Evolutionary conservation across 2,888 invertebrate species (phyloP).

Genomic region (Heterodera filipjevi): DNA sequence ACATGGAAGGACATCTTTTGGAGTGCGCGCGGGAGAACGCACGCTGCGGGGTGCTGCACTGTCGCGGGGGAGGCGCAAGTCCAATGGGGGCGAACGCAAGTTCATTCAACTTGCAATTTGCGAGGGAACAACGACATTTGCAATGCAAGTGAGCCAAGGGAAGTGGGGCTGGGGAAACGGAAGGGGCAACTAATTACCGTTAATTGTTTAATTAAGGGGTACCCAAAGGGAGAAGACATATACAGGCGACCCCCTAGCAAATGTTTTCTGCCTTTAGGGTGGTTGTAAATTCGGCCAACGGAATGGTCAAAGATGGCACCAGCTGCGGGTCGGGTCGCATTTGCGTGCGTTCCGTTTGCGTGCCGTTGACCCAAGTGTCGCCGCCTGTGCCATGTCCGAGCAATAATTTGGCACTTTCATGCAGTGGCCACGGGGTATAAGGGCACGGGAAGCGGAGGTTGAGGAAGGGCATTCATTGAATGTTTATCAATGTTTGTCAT

Average conservation of each 20-base stretch:
- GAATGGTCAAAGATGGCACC: slow-evolving; percentile 51
- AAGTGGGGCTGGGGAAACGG: not conserved
- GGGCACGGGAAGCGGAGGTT: too few relatives aligned
- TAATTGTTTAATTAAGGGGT: too few relatives aligned
- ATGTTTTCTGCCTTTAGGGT: slow-evolving; percentile 38
- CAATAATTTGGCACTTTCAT: slow-evolving; percentile 84
- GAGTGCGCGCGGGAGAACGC: slow-evolving; percentile 72
- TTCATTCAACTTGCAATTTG: slow-evolving; percentile 85
- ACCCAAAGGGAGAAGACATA: too few relatives aligned
- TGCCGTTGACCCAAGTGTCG: slow-evolving; percentile 64
- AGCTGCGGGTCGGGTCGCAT: slow-evolving; percentile 74
- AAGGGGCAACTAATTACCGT: not conserved
- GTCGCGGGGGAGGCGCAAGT: slow-evolving; percentile 80
- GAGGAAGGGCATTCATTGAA: too few relatives aligned
- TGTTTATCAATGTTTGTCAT: too few relatives aligned
- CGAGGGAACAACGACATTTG: slow-evolving; percentile 83
- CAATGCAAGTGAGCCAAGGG: slow-evolving; percentile 46
- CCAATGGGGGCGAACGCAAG: slow-evolving; percentile 78
- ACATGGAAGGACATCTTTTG: slow-evolving; percentile 42
- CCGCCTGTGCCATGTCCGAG: slow-evolving; percentile 75
- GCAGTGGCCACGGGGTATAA: slow-evolving; percentile 85
- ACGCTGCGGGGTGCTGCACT: slow-evolving; percentile 90
- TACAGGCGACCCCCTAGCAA: too few relatives aligned
- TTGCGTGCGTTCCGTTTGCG: slow-evolving; percentile 91
- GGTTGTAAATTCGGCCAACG: slow-evolving; percentile 49